Conservation (phyloP, 2,888 invertebrate genomes). For the Mythimna pallens region DNA sequence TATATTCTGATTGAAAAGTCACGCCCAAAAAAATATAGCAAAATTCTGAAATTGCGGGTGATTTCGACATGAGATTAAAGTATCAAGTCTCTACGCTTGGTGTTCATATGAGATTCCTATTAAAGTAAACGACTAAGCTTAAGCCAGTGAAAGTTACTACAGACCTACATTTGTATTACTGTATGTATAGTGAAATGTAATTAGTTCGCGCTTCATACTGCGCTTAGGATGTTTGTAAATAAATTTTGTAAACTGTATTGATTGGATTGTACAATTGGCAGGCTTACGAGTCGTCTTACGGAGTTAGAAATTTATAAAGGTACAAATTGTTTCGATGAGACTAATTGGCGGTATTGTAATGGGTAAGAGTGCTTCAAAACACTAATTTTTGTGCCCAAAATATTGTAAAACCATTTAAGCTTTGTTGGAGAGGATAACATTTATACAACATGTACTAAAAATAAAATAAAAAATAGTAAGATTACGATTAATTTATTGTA, state of each 20-base stretch:
- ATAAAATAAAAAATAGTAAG: too few relatives aligned
- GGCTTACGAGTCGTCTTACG: slow-evolving; percentile 41
- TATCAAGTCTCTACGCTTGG: slow-evolving; percentile 56
- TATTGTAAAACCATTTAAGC: too few relatives aligned
- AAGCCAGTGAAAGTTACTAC: slow-evolving; percentile 75
- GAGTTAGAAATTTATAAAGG: neutral
- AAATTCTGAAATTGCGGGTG: slow-evolving; percentile 47
- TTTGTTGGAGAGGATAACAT: too few relatives aligned
- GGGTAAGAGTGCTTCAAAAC: too few relatives aligned
- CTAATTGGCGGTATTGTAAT: too few relatives aligned
- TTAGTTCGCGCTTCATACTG: slow-evolving; percentile 55
- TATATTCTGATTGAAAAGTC: slow-evolving; percentile 36
- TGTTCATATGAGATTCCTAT: slow-evolving; percentile 67
- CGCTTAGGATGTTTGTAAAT: slow-evolving; percentile 64
- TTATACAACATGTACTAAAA: too few relatives aligned
- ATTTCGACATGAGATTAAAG: slow-evolving; percentile 58
- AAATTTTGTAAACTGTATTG: slow-evolving; percentile 58
- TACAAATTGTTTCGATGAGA: too few relatives aligned
- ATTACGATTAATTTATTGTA: neutral
- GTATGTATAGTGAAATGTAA: slow-evolving; percentile 64
- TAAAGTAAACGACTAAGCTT: slow-evolving; percentile 68
- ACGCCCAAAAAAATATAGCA: slow-evolving; percentile 29
- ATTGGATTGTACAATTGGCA: slow-evolving; percentile 26
- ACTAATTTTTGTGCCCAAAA: too few relatives aligned
- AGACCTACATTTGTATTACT: slow-evolving; percentile 67